Evolutionary conservation across 2,113 vertebrate species (phyloP), one percentile per base, ranked within the genome.

Genomic region (Cochlearius cochlearius): DNA sequence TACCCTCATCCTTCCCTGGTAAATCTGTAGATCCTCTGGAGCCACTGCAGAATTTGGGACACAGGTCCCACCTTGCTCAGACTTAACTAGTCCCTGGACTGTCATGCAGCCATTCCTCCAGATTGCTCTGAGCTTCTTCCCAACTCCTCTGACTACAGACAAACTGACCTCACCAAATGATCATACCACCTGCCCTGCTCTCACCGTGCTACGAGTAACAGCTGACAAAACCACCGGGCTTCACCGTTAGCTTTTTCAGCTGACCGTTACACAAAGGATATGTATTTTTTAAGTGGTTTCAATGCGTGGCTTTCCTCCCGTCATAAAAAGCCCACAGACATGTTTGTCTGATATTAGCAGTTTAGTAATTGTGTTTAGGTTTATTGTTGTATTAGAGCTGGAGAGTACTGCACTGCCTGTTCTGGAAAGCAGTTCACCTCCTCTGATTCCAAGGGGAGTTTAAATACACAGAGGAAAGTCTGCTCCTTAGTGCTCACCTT

Each of bases 221-320:
- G 78, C 93, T 29, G 53, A 83, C 84, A 79, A 94, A 95, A 75
- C 47, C 68, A 74, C 76, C 39, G 62, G 56, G 47, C 77, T 95
- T 75, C 12, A 82, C 71, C 90, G 38, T 66, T 75, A 84, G 86
- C 72, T 94, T 95, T 95, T 91, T 66, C 87, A 95, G 94, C 59
- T 69, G 59, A 90, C 55, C 68, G 3, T 69, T 50, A 68, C 86
- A 72, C 90, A 69, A 58, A 88, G 52, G 53, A 91, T 43, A 43
- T 43, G 12, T 41, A 41, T 41, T 71, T 63, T 76, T 38, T 1
- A 56, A 39, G 14, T 34, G 29, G 36, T 60, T 93, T 68, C 26
- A 88, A 34, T 52, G 36, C n/a, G 49, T 26, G 41, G 52, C 88
- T 83, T 73, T 87, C 68, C 47, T 78, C 25, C 22, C 52, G 12